These are phyloP conservation scores for Melanaphis sacchari DNA, from an alignment of 1,140 invertebrate genomes.

Conservation along the genomic window DNA sequence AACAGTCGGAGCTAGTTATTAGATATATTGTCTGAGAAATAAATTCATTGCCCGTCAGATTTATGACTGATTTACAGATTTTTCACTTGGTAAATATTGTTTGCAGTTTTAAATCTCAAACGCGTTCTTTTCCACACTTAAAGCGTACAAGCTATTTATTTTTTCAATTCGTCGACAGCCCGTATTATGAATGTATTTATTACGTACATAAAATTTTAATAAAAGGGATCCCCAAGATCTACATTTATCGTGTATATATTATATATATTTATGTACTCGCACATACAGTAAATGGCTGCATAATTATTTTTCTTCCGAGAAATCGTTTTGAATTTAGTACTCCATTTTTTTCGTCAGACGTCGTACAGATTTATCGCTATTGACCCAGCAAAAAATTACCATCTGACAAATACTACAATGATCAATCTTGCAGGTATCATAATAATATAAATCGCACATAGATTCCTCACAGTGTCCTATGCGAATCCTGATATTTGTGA, in stretches of 20 bases:
- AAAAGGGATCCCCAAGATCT: not conserved
- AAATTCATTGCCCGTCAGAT: not conserved
- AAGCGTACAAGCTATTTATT: not conserved
- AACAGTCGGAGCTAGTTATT: not conserved
- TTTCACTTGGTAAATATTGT: not conserved
- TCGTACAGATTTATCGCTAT: not conserved
- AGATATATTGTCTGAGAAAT: not conserved
- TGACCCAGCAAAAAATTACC: not conserved
- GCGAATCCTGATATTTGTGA: not conserved
- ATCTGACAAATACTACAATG: not conserved
- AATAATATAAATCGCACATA: not conserved
- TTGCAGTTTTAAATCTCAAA: not conserved
- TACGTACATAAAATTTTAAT: not conserved
- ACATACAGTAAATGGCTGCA: not conserved
- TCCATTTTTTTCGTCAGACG: not conserved
- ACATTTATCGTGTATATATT: too few relatives aligned
- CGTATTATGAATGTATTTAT: not conserved
- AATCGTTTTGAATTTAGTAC: not conserved
- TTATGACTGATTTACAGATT: not conserved
- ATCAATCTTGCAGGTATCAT: not conserved
- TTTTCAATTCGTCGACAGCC: not conserved
- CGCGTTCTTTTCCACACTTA: not conserved
- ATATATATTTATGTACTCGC: not conserved
- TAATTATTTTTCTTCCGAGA: not conserved
- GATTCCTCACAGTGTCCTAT: not conserved